Conservation (phyloP, 1,140 invertebrate genomes). For the Drosophila parvula region DNA sequence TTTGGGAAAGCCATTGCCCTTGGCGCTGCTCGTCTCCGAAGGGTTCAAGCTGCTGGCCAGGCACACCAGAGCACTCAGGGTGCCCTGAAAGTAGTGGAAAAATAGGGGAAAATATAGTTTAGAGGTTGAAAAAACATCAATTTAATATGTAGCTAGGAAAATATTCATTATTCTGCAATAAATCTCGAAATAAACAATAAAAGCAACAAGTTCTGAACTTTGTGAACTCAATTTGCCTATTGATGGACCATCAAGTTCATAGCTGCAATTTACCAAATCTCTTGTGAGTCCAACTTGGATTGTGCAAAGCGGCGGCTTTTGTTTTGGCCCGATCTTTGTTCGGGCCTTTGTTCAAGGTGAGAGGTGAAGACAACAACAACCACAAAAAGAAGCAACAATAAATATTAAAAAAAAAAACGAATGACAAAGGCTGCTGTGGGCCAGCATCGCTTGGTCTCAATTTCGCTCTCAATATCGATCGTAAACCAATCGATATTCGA, state of each 20-base stretch:
- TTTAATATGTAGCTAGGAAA: no score
- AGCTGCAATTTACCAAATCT: constrained; percentile 15
- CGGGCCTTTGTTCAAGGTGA: constrained; percentile 61
- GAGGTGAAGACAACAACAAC: constrained; percentile 42
- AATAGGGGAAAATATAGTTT: no score
- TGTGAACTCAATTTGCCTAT: constrained; percentile 7
- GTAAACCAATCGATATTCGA: constrained; percentile 39
- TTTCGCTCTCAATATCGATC: constrained; percentile 40
- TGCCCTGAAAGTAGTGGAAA: constrained; percentile 37
- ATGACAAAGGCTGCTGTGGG: constrained; percentile 28
- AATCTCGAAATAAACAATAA: neutral
- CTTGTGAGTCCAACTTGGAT: neutral
- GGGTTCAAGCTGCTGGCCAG: constrained; percentile 48
- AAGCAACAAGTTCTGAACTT: constrained; percentile 6
- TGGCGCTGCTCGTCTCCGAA: constrained; percentile 36
- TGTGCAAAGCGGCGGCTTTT: constrained; percentile 37
- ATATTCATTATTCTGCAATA: no score
- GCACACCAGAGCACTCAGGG: constrained; percentile 57
- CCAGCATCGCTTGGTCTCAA: constrained; percentile 26
- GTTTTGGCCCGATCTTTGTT: constrained; percentile 48
- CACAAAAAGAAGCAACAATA: constrained; percentile 43
- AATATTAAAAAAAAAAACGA: neutral
- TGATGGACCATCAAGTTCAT: constrained; percentile 12
- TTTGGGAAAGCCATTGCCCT: constrained; percentile 68
- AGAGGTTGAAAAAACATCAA: no score